Evolutionary conservation across 2,888 invertebrate species (phyloP).

Genomic region (Trichacis sp.): DNA sequence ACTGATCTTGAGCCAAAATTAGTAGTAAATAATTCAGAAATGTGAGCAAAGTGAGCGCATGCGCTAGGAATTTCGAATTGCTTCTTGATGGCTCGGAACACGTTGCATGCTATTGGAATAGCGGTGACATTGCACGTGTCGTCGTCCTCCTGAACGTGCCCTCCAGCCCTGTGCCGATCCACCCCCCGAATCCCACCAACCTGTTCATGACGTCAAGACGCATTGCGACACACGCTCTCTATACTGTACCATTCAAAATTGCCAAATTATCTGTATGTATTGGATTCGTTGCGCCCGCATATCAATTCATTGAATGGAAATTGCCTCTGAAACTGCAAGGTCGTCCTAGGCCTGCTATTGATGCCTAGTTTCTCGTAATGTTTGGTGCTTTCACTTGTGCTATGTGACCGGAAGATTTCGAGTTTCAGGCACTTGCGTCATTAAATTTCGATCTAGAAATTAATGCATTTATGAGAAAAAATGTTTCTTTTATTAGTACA

Average conservation of each 20-base stretch:
- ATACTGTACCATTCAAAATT: slow-evolving; percentile 40
- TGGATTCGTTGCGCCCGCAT: slow-evolving; percentile 2
- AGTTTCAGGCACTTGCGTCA: no score
- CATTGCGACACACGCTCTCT: slow-evolving; percentile 63
- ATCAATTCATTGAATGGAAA: background rate
- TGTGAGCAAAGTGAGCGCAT: slow-evolving; percentile 1
- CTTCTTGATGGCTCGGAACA: slow-evolving; percentile 13
- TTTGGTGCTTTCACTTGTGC: no score
- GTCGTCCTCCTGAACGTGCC: slow-evolving; percentile 22
- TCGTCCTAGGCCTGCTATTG: no score
- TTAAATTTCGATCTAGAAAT: no score
- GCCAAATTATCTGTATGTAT: slow-evolving; percentile 28
- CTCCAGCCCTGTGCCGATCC: slow-evolving; percentile 27
- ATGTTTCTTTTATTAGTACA: no score
- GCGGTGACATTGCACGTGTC: slow-evolving; percentile 45
- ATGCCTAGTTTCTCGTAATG: no score
- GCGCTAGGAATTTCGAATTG: background rate
- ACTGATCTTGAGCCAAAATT: background rate
- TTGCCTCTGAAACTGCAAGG: background rate
- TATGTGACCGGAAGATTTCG: no score
- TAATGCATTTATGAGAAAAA: no score
- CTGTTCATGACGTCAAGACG: slow-evolving; percentile 65
- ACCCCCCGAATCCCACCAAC: slow-evolving; percentile 56
- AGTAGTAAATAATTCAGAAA: background rate
- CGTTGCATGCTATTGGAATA: slow-evolving; percentile 37